phyloP scores from a whole-genome alignment of 2,113 vertebrate species.

The Picathartes gymnocephalus region DNA sequence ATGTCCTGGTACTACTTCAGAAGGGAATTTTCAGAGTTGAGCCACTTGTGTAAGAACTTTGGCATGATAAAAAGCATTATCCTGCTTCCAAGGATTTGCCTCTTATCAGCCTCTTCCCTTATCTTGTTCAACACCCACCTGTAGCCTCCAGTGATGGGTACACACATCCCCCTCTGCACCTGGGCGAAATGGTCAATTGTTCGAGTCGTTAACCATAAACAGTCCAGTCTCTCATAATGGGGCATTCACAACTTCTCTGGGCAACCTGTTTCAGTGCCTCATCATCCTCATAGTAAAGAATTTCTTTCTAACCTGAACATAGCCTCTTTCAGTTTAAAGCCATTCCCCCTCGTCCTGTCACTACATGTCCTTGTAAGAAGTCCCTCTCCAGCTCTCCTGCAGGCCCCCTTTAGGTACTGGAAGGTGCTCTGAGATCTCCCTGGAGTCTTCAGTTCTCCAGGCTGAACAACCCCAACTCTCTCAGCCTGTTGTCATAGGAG shows the following conservation, averaged over 20 bases:
- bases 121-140: background rate
- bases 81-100: background rate
- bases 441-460: background rate
- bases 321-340: background rate
- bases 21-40: background rate
- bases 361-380: background rate
- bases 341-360: background rate
- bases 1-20: background rate
- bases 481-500: background rate
- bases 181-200: fast-evolving
- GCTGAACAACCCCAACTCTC: background rate
- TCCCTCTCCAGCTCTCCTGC: background rate
- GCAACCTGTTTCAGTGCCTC: background rate
- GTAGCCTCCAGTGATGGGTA: background rate
- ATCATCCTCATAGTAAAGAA: background rate
- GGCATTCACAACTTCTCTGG: background rate
- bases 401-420: background rate
- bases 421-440: background rate
- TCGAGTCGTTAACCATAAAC: background rate
- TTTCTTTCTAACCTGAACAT: background rate
- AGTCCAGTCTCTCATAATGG: background rate
- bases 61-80: background rate
- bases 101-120: background rate
- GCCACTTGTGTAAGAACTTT: background rate
- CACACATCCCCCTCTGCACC: background rate